phyloP scores from a whole-genome alignment of 2,888 invertebrate genomes.

The Arctia plantaginis region DNA sequence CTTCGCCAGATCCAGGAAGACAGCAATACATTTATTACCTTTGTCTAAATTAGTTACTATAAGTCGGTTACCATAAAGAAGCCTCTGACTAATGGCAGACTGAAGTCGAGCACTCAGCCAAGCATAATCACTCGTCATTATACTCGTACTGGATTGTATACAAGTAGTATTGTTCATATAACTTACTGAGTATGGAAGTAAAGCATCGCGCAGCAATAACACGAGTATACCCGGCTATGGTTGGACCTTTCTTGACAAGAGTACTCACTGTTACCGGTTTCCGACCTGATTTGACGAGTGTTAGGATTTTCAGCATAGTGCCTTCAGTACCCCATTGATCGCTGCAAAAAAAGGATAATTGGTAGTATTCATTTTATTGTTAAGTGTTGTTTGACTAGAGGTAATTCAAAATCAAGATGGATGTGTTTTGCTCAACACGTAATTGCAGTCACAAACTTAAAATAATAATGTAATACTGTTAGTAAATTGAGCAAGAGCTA shows the following conservation, averaged over 20 bases:
- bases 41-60: too few relatives aligned
- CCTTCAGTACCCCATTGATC: constrained; percentile 77
- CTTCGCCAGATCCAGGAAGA: too few relatives aligned
- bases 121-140: too few relatives aligned
- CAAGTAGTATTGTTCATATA: not conserved
- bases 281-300: constrained; percentile 38
- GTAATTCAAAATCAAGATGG: too few relatives aligned
- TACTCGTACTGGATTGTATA: not conserved
- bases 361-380: not conserved
- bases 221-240: constrained; percentile 54
- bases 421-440: too few relatives aligned
- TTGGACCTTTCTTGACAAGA: constrained; percentile 63
- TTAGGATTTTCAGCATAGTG: constrained; percentile 73
- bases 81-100: too few relatives aligned
- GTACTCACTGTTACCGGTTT: constrained; percentile 55
- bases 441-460: too few relatives aligned
- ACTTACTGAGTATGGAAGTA: constrained; percentile 75
- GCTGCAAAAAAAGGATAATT: constrained; percentile 51
- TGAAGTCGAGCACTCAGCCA: not conserved
- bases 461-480: too few relatives aligned
- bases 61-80: too few relatives aligned
- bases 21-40: too few relatives aligned
- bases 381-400: too few relatives aligned
- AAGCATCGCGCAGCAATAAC: constrained; percentile 74
- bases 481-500: too few relatives aligned